Conservation (phyloP, 2,888 invertebrate genomes). For the Oxycera nigricornis region DNA sequence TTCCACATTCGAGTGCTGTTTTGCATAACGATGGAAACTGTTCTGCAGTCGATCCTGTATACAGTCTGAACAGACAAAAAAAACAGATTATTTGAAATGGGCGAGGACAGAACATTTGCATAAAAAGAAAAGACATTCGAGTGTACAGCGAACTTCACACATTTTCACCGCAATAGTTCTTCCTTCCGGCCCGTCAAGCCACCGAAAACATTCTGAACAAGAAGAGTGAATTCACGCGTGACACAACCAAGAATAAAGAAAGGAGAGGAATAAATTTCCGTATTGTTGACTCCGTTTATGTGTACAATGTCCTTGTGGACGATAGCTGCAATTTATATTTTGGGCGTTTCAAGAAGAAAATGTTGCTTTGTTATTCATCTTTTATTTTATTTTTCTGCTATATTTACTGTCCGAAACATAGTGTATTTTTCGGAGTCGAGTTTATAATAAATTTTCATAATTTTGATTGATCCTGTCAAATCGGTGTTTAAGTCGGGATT, state of each 20-base stretch:
- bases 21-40: constrained; percentile 31
- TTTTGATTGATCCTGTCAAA: no score
- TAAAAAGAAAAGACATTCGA: constrained; percentile 37
- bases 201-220: background rate
- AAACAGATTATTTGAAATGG: constrained; percentile 7
- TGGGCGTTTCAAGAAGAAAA: background rate
- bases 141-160: constrained; percentile 36
- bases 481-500: no score
- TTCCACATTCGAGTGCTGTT: constrained; percentile 16
- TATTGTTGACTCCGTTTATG: constrained; percentile 9
- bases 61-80: background rate
- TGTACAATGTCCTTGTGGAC: background rate
- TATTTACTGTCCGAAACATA: no score
- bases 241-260: background rate
- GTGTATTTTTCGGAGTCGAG: no score
- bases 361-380: background rate
- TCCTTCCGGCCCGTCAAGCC: constrained; percentile 39
- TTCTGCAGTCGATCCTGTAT: constrained; percentile 2
- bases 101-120: constrained; percentile 37
- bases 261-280: constrained; percentile 32
- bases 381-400: background rate
- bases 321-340: background rate
- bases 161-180: constrained; percentile 39
- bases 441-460: no score
- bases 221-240: constrained; percentile 31